phyloP scores from a whole-genome alignment of 2,113 vertebrate species.

The Psettodes erumei region DNA sequence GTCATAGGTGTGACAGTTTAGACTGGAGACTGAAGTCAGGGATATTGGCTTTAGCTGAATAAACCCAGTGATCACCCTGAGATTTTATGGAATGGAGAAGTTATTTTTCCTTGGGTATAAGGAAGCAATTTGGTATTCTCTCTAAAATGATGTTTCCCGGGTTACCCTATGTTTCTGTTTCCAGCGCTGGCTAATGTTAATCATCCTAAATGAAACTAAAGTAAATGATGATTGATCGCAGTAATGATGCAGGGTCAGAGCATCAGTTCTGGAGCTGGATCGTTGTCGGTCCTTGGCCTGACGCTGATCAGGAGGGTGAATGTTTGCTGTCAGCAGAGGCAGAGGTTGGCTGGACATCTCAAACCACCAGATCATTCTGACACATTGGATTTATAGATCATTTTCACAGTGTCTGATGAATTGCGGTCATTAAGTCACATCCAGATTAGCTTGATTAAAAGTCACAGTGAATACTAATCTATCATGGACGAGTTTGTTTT shows the following conservation, averaged over 20 bases:
- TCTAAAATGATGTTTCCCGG: neutral
- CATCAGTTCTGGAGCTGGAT: constrained; percentile 4
- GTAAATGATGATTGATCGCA: constrained; percentile 4
- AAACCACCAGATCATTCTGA: neutral
- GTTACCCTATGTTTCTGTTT: constrained; percentile 2
- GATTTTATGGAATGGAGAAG: neutral
- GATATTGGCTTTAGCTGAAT: neutral
- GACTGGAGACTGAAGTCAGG: neutral
- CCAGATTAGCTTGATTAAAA: neutral
- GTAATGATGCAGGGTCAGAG: neutral
- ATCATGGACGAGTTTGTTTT: neutral
- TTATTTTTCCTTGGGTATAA: constrained; percentile 2
- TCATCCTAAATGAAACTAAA: neutral
- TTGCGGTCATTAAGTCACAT: neutral
- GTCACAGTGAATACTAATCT: neutral
- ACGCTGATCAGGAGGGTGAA: neutral
- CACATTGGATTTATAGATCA: neutral
- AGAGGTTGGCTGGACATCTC: neutral
- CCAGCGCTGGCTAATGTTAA: neutral
- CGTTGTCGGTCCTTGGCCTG: too few species aligned
- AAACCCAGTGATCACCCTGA: neutral
- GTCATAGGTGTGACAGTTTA: neutral
- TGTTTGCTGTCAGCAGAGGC: neutral
- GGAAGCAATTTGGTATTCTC: constrained; percentile 9
- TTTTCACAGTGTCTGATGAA: neutral